A percentile compares a stretch with the other conserved stretches of the same genome.
These are phyloP conservation scores for Scaptomyza hsui DNA, from an alignment of 1,140 invertebrate genomes.

Conservation along the genomic window DNA sequence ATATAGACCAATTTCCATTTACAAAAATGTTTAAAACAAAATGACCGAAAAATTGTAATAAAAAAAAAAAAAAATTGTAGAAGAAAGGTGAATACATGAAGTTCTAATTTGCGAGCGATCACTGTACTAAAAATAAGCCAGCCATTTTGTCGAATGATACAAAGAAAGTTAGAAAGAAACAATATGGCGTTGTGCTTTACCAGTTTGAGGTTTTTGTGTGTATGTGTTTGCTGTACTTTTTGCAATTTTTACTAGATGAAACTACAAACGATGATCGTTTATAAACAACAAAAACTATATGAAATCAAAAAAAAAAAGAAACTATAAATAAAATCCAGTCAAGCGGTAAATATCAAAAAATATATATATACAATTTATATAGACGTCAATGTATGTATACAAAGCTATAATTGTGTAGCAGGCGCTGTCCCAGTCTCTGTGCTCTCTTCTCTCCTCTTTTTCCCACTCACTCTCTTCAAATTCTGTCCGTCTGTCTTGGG, in stretches of 20 bases:
- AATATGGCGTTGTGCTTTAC: not conserved
- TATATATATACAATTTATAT: conserved; percentile 31
- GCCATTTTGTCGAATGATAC: conserved; percentile 1
- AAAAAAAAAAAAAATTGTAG: not conserved
- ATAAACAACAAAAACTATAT: conserved; percentile 25
- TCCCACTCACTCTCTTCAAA: not conserved
- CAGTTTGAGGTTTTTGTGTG: conserved; percentile 2
- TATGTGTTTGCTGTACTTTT: conserved; percentile 21
- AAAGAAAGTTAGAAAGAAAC: not conserved
- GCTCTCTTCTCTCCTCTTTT: not conserved
- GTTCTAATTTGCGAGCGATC: not conserved
- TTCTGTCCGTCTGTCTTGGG: not conserved
- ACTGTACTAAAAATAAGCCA: not conserved
- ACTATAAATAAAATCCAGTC: conserved; percentile 6
- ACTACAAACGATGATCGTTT: conserved; percentile 20
- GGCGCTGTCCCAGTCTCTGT: conserved; percentile 11
- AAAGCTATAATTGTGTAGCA: conserved; percentile 15
- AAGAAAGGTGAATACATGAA: not conserved
- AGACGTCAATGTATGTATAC: conserved; percentile 1
- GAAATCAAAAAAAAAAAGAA: conserved; percentile 30
- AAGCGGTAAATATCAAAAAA: conserved; percentile 20
- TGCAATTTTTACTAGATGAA: conserved; percentile 46
- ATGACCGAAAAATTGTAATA: not conserved
- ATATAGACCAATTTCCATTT: conserved; percentile 1
- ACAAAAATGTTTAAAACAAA: not conserved